A percentile compares a stretch with the other conserved stretches of the same genome.
These are phyloP conservation scores for Acleris holmiana DNA, from an alignment of 2,888 invertebrate genomes.

Conservation along the genomic window DNA sequence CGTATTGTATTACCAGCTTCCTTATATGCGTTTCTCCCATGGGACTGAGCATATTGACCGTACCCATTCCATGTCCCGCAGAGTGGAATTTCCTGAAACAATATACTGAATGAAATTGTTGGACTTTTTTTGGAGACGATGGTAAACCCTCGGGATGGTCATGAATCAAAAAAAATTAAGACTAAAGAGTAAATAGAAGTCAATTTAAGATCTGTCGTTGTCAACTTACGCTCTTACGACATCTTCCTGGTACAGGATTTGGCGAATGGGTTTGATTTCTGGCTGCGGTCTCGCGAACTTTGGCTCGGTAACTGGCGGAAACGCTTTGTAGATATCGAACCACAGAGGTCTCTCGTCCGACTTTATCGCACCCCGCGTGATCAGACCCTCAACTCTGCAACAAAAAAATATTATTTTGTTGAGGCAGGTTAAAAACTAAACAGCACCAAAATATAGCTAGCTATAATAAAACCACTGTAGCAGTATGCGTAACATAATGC, in stretches of 20 bases:
- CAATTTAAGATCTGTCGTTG: too few species aligned
- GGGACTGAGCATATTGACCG: slow-evolving; percentile 81
- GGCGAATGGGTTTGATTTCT: slow-evolving; percentile 83
- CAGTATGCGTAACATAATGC: too few species aligned
- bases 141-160: too few species aligned
- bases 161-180: too few species aligned
- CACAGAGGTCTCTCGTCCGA: slow-evolving; percentile 94
- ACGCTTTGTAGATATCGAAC: slow-evolving; percentile 95
- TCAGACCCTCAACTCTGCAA: slow-evolving; percentile 89
- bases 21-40: slow-evolving; percentile 83
- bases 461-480: not conserved
- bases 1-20: slow-evolving; percentile 85
- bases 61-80: slow-evolving; percentile 80
- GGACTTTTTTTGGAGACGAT: too few species aligned
- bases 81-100: slow-evolving; percentile 87
- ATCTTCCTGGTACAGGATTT: slow-evolving; percentile 94
- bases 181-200: too few species aligned
- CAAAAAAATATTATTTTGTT: slow-evolving; percentile 27
- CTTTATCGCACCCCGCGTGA: slow-evolving; percentile 91
- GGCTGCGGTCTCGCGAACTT: slow-evolving; percentile 87
- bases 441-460: not conserved
- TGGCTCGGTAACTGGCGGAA: slow-evolving; percentile 95
- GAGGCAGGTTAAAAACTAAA: not conserved
- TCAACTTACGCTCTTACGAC: slow-evolving; percentile 90
- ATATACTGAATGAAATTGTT: not conserved